Percentiles rank a stretch among this genome's conserved stretches.
These are phyloP conservation scores for Rafetus swinhoei DNA, from an alignment of 2,113 vertebrate genomes.

Conservation along the genomic window DNA sequence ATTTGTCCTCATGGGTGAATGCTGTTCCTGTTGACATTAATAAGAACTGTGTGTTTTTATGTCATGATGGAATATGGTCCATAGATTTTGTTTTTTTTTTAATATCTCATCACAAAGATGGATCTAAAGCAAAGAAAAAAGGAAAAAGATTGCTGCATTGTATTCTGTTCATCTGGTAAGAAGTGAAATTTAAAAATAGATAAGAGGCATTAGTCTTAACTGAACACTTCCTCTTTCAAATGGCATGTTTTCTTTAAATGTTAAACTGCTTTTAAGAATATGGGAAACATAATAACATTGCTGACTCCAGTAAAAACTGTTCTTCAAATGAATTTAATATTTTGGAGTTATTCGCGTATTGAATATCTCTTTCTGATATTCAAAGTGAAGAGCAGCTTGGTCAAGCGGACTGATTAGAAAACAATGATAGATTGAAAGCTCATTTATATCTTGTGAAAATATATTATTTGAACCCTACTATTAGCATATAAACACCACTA, in stretches of 20 bases:
- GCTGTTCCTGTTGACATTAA: neutral
- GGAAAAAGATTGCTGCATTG: conserved; percentile 26
- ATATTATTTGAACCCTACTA: neutral
- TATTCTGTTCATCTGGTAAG: conserved; percentile 49
- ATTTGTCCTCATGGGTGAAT: neutral
- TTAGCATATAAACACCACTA: neutral
- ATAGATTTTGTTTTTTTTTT: neutral
- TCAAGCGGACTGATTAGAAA: neutral
- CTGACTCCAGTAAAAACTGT: neutral
- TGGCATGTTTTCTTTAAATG: neutral
- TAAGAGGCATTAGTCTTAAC: conserved; percentile 65
- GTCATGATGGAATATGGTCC: neutral
- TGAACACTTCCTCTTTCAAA: conserved; percentile 67
- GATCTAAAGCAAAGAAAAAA: conserved; percentile 36
- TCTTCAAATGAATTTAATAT: neutral
- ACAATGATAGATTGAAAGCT: neutral
- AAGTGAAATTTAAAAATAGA: conserved; percentile 68
- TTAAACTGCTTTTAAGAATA: neutral
- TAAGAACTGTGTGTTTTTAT: neutral
- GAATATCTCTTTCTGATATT: neutral
- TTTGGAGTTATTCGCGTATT: neutral
- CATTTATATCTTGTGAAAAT: neutral
- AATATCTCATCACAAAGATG: conserved; percentile 19
- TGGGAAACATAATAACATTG: neutral
- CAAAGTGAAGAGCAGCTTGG: neutral